Percentiles rank a stretch among this genome's conserved stretches.
Conservation (phyloP, 64 coral and sea anemone species). For the Cladopsammia gracilis region DNA sequence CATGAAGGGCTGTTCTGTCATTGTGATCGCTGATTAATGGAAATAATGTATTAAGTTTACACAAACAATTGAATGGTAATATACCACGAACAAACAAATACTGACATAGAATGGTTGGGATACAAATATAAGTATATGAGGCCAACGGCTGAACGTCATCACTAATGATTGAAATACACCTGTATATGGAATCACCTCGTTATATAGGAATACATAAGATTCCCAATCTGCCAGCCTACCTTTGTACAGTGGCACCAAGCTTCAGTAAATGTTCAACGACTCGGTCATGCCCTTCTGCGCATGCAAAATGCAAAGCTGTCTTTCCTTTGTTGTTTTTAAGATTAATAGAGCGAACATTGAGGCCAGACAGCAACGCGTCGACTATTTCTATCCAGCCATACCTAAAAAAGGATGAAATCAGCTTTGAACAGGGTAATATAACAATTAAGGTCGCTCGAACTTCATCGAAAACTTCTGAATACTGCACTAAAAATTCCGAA, state of each 20-base stretch:
- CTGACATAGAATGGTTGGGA: too few relatives aligned
- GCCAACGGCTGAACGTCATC: too few relatives aligned
- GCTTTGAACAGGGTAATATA: background rate
- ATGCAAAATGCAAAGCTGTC: conserved; percentile 79
- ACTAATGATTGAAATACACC: too few relatives aligned
- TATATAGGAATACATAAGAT: too few relatives aligned
- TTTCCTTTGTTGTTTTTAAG: conserved; percentile 68
- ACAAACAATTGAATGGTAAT: background rate
- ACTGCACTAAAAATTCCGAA: too few relatives aligned
- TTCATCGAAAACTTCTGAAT: too few relatives aligned
- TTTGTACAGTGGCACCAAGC: conserved; percentile 8
- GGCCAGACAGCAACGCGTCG: conserved; percentile 34
- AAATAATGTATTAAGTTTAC: too few relatives aligned
- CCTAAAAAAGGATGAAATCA: too few relatives aligned
- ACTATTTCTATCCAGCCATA: conserved; percentile 72
- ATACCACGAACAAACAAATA: too few relatives aligned
- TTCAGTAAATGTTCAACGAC: conserved; percentile 11
- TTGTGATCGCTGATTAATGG: conserved; percentile 32
- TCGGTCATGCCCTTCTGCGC: conserved; percentile 39
- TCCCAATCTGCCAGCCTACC: background rate
- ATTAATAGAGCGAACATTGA: conserved; percentile 70
- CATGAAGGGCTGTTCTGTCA: conserved; percentile 58
- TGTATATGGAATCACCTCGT: too few relatives aligned
- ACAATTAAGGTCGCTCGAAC: background rate
- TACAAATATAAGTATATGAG: too few relatives aligned